These are phyloP conservation scores for Ricordea florida DNA, from an alignment of 92 coral and sea anemone genomes.

Conservation along the genomic window DNA sequence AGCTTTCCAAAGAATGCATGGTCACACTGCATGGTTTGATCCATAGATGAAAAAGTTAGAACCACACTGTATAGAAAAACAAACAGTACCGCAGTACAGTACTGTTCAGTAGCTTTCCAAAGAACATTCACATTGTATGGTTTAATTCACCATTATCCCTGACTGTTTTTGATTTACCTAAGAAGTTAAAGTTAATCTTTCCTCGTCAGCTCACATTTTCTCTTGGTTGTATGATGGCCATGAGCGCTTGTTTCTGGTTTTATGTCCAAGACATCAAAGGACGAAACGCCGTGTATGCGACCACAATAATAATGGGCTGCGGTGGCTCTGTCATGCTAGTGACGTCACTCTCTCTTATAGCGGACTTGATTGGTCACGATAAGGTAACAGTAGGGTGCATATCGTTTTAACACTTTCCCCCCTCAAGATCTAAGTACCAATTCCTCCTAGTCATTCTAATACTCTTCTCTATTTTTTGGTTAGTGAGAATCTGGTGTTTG, in stretches of 20 bases:
- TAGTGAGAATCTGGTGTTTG: no score
- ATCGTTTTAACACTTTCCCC: no score
- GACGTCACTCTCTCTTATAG: slow-evolving; percentile 68
- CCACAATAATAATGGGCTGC: slow-evolving; percentile 70
- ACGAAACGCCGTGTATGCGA: slow-evolving; percentile 57
- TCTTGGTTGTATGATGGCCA: slow-evolving; percentile 47
- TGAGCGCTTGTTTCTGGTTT: slow-evolving; percentile 69
- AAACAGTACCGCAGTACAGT: neutral
- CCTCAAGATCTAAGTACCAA: no score
- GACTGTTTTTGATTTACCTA: neutral
- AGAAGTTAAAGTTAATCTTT: no score
- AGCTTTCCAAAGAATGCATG: no score
- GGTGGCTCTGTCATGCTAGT: slow-evolving; percentile 78
- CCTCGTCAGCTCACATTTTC: slow-evolving; percentile 79
- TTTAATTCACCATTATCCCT: neutral
- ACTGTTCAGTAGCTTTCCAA: neutral
- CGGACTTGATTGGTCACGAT: slow-evolving; percentile 73
- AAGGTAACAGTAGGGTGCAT: no score
- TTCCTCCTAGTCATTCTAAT: no score
- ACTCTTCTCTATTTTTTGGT: no score
- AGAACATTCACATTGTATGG: neutral
- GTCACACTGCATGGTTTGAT: no score
- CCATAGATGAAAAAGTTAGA: no score
- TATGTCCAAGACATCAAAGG: slow-evolving; percentile 60
- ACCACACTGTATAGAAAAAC: no score